Evolutionary conservation across 64 coral and sea anemone species (phyloP).

Genomic region (Montipora cactus): DNA sequence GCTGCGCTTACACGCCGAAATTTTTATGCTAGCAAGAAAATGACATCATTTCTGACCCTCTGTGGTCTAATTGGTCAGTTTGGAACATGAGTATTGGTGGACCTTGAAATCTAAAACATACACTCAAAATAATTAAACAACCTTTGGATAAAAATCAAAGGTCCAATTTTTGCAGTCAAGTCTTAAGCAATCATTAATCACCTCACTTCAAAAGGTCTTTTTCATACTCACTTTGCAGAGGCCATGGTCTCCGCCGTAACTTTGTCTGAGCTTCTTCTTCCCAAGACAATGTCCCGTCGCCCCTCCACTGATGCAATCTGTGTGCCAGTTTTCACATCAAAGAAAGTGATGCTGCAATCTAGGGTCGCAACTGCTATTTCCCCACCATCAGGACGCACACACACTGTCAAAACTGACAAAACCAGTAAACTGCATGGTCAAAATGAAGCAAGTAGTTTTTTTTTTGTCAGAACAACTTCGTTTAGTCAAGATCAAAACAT

Average conservation of each 20-base stretch:
- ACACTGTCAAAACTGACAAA: slow-evolving; percentile 75
- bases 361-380: slow-evolving; percentile 86
- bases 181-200: background rate
- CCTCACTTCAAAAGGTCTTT: background rate
- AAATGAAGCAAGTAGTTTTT: background rate
- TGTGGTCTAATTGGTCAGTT: no score
- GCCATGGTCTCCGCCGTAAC: slow-evolving; percentile 85
- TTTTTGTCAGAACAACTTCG: background rate
- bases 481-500: no score
- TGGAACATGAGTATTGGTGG: no score
- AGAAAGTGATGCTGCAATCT: slow-evolving; percentile 91
- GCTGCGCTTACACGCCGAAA: no score
- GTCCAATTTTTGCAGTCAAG: no score
- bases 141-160: no score
- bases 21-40: no score
- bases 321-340: slow-evolving; percentile 71
- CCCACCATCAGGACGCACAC: slow-evolving; percentile 83
- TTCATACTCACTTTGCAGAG: slow-evolving; percentile 81
- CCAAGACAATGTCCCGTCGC: slow-evolving; percentile 69
- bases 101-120: no score
- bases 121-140: no score
- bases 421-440: background rate
- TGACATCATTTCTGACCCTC: no score
- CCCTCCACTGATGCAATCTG: slow-evolving; percentile 92
- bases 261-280: slow-evolving; percentile 74